Percentiles rank a stretch among this genome's conserved stretches.
Evolutionary conservation across 2,113 vertebrate species (phyloP).

Genomic region (Archocentrus centrarchus): DNA sequence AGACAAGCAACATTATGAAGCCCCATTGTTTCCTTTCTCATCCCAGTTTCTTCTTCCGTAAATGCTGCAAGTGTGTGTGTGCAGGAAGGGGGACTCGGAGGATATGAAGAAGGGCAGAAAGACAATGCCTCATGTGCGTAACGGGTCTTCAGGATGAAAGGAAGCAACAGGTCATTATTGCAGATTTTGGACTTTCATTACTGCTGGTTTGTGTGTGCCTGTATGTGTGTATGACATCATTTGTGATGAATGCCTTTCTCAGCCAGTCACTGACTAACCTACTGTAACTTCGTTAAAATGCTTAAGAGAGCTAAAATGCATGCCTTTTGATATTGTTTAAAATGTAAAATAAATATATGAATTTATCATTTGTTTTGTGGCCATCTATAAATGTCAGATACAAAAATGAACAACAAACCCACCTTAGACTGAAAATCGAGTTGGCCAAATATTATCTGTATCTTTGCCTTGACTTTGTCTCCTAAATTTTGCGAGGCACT

Average conservation of each 20-base stretch:
- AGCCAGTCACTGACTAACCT: neutral
- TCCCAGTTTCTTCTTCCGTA: slow-evolving; percentile 51
- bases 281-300: neutral
- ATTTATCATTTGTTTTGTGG: slow-evolving; percentile 34
- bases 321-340: neutral
- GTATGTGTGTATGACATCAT: neutral
- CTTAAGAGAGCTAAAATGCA: neutral
- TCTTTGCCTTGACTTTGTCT: slow-evolving; percentile 73
- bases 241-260: neutral
- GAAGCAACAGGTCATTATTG: slow-evolving; percentile 62
- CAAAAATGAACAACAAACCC: slow-evolving; percentile 31
- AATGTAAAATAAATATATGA: neutral
- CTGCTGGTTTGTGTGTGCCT: slow-evolving; percentile 4
- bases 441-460: slow-evolving; percentile 75
- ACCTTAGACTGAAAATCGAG: slow-evolving; percentile 64
- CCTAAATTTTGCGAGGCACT: slow-evolving; percentile 81
- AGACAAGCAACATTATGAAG: slow-evolving; percentile 73
- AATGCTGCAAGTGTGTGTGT: slow-evolving; percentile 28
- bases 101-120: slow-evolving; percentile 56
- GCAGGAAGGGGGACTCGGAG: slow-evolving; percentile 26
- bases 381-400: slow-evolving; percentile 8
- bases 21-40: slow-evolving; percentile 73
- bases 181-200: slow-evolving; percentile 43
- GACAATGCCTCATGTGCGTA: slow-evolving; percentile 60
- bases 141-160: slow-evolving; percentile 51